A percentile compares a stretch with the other conserved stretches of the same genome.
These are phyloP conservation scores for Galerucella calmariensis DNA, from an alignment of 2,888 invertebrate species.

Conservation along the genomic window DNA sequence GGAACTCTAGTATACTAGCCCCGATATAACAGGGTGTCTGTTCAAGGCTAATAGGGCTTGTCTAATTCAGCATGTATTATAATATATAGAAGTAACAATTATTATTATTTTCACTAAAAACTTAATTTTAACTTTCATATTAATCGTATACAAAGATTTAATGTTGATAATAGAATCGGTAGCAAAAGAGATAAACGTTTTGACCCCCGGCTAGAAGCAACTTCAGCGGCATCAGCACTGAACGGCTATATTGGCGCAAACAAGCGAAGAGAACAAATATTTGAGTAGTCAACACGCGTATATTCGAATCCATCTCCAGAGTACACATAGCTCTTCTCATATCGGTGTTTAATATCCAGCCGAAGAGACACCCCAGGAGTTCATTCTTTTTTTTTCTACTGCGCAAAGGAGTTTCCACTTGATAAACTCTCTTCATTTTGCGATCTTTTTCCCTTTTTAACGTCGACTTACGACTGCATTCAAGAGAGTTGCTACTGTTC, in stretches of 20 bases:
- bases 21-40: no score
- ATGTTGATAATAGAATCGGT: conserved; percentile 34
- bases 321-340: conserved; percentile 64
- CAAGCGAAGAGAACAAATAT: conserved; percentile 60
- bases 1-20: no score
- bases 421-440: conserved; percentile 28
- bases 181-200: conserved; percentile 47
- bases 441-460: conserved; percentile 25
- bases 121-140: background rate
- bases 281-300: conserved; percentile 64
- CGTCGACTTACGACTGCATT: background rate
- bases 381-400: conserved; percentile 12
- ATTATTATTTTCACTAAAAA: no score
- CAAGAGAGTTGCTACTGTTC: background rate
- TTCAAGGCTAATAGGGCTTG: no score
- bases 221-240: conserved; percentile 23
- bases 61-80: no score
- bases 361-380: conserved; percentile 37
- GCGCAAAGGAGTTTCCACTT: conserved; percentile 29
- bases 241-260: conserved; percentile 58
- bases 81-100: no score
- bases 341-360: conserved; percentile 54
- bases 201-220: conserved; percentile 54
- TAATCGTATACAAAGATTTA: background rate
- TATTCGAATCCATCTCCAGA: conserved; percentile 60